phyloP scores from a whole-genome alignment of 2,797 vertebrate genomes.

The Cottoperca gobio region DNA sequence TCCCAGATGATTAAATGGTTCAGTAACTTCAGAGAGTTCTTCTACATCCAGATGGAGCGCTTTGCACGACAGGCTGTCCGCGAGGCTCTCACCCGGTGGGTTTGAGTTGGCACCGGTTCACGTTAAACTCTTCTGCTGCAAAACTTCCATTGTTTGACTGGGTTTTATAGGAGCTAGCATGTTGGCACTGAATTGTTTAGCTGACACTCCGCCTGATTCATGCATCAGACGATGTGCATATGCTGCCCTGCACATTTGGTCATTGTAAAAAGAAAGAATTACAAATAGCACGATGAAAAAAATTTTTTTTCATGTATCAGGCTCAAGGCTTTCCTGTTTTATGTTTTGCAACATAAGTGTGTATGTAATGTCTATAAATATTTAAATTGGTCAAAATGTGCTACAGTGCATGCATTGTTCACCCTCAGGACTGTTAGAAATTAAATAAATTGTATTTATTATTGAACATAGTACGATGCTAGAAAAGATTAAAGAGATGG shows the following conservation, averaged over 20 bases:
- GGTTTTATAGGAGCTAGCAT: background rate
- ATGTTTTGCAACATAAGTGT: background rate
- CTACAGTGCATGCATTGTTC: background rate
- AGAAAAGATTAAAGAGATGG: background rate
- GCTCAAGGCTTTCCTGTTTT: background rate
- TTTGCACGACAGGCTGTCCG: conserved; percentile 87
- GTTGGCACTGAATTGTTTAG: background rate
- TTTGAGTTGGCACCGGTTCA: conserved; percentile 43
- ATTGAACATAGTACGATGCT: background rate
- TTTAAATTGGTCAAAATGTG: background rate
- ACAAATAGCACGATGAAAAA: background rate
- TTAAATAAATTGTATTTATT: too few species aligned
- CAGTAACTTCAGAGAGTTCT: conserved; percentile 91
- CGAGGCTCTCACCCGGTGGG: conserved; percentile 81
- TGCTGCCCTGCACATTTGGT: background rate
- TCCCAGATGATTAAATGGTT: conserved; percentile 91
- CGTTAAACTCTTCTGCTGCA: conserved; percentile 13
- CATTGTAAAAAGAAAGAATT: background rate
- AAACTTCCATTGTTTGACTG: conserved; percentile 12
- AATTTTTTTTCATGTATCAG: background rate
- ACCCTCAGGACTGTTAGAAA: background rate
- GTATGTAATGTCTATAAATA: background rate
- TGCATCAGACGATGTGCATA: background rate
- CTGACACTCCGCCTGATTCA: background rate
- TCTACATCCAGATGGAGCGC: conserved; percentile 90